Conservation (phyloP, 2,888 invertebrate genomes). For the Cephus nigrinus region DNA sequence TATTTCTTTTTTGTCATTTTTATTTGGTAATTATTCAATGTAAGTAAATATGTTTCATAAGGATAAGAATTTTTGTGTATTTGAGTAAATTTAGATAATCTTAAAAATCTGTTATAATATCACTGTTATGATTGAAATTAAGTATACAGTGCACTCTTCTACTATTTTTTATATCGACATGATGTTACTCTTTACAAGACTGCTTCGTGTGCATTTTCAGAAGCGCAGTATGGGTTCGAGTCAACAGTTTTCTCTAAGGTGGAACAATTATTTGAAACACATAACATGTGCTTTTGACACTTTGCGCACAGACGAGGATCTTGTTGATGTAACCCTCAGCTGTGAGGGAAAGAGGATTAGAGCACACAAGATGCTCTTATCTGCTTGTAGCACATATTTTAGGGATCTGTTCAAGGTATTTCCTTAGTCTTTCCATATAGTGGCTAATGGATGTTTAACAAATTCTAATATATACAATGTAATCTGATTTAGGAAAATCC, state of each 20-base stretch:
- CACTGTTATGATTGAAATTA: not conserved
- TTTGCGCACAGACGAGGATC: conserved; percentile 70
- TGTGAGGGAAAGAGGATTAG: conserved; percentile 86
- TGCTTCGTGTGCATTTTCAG: conserved; percentile 19
- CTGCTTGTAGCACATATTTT: conserved; percentile 87
- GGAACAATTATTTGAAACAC: conserved; percentile 88
- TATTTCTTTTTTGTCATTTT: not conserved
- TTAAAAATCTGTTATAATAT: not conserved
- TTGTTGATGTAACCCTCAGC: conserved; percentile 87
- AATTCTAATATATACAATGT: not conserved
- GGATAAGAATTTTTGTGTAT: not conserved
- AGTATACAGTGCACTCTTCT: not conserved
- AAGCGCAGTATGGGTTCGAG: conserved; percentile 70
- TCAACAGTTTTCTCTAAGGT: conserved; percentile 86
- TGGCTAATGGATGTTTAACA: not conserved
- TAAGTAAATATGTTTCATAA: not conserved
- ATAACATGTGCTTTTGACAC: conserved; percentile 84
- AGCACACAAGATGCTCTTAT: conserved; percentile 86
- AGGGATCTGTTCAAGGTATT: conserved; percentile 68
- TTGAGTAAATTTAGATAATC: not conserved
- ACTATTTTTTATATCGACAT: not conserved
- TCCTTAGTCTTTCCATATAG: not conserved
- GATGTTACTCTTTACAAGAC: not conserved
- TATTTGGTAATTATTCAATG: not conserved
- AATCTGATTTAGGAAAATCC: conserved; percentile 75